Base-by-base conservation (phyloP, 2,113 vertebrate species). In the Nesoenas mayeri region DNA sequence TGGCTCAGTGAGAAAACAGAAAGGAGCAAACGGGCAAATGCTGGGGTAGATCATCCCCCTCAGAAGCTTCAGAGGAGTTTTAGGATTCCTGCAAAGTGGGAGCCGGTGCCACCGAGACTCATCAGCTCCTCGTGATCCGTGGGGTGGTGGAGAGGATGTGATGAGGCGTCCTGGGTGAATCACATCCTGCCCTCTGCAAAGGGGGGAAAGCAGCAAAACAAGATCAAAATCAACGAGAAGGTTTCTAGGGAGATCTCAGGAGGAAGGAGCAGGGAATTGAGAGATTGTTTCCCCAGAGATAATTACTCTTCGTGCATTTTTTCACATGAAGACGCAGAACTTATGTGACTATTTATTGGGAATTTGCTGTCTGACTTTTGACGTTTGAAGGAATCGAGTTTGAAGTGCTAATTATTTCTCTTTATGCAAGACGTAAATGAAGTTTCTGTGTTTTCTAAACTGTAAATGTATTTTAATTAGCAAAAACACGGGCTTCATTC, bases 11-110 rank as follows among this genome's bases (percentile, higher is more conserved):
- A 16, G 6, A 25, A 31, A 18, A 34, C 3, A 29, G 15, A 24
- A 15, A 53, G 4, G 38, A 79, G 42, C 26, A 58, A 13, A 26
- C 4, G 10, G 4, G 4, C 14, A 4, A 1, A 0, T 44, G 18
- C 6, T 28, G 65, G 69, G 7, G 3, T 6, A n/a, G 48, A 4
- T 6, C 0, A 5, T 32, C n/a, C 20, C 38, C 17, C 29, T 50
- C 0, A 2, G 8, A 5, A 40, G 31, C 26, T 2, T 6, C 28
- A 5, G 34, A 1, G 32, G 15, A 36, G 1, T 31, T 72, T 32
- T 1, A 2, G 77, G 58, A 6, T 6, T 42, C 15, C 40, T 47
- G 71, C 1, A 1, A 6, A 5, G 54, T 0, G 1, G 53, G 44
- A 74, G 12, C 32, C 77, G 11, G 66, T 2, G n/a, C 47, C 74